Evolutionary conservation across 2,113 vertebrate species (phyloP), one percentile per base, ranked within the genome.

Genomic region (Trichechus manatus): DNA sequence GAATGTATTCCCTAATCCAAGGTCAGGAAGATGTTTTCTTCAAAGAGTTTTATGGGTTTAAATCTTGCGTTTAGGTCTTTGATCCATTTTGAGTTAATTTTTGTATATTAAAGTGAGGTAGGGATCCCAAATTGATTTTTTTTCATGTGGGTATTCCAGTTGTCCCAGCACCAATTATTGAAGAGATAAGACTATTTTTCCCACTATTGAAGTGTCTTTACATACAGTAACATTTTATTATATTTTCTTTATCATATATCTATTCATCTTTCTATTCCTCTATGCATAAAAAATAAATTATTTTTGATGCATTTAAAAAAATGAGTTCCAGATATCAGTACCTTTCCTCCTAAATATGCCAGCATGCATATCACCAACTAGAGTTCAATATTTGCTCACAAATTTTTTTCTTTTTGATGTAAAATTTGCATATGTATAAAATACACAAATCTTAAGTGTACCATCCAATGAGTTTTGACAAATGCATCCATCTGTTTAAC

Each of bases 281-380:
- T 82, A 1, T 13, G 33, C 36, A 89, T 19, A 14, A 56, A 11
- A 56, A 56, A 56, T 11, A 47, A 47, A 47, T 56, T 56, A 56
- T 53, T 61, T 77, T 94, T 59, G 8, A 88, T 70, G 13, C 33
- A 27, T 63, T 86, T 89, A 33, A 77, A 78, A 97, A 89, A 79
- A 61, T 25, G 59, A 27, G 9, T 29, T 68, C 39, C 33, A 78
- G 27, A 56, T 39, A 79, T 8, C 47, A 77, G 72, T 25, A n/a
- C 59, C 53, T 20, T 86, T 89, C 77, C 29, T 86, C 87, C 75
- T 63, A 61, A 80, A 75, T 27, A 31, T 11, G 47, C 72, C 42
- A 82, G 61, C 31, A 27, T 66, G 15, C 4, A 4, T 50, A 23
- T 39, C 81, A 47, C 27, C 63, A 77, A 27, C 39, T 64, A 39